Evolutionary conservation across 2,113 vertebrate genomes (phyloP).

Genomic region (Asarcornis scutulata): DNA sequence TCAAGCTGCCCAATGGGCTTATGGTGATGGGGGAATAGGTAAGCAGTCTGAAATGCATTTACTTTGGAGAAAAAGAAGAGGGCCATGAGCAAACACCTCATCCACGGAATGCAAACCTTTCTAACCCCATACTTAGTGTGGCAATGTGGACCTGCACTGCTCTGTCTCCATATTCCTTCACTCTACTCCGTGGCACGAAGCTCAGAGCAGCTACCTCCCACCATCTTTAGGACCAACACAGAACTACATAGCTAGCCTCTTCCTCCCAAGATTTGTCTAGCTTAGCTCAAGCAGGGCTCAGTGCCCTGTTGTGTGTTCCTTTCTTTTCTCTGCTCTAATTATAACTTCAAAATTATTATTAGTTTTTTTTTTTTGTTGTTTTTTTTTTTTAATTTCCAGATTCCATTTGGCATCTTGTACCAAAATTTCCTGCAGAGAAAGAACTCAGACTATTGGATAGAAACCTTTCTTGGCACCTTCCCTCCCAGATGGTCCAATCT

Average conservation of each 20-base stretch:
- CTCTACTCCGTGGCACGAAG: background rate
- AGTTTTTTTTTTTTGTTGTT: background rate
- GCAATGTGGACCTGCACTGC: background rate
- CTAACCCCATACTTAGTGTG: background rate
- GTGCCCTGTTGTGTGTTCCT: background rate
- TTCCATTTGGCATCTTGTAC: background rate
- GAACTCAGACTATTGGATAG: background rate
- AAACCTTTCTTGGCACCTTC: background rate
- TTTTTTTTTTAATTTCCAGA: background rate
- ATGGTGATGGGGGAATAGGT: background rate
- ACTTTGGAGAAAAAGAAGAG: background rate
- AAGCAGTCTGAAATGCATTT: background rate
- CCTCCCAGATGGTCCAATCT: constrained; percentile 28
- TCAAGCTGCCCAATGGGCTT: background rate
- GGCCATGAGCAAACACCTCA: background rate
- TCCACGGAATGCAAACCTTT: background rate
- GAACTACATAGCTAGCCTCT: background rate
- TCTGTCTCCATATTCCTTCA: background rate
- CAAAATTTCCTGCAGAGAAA: background rate
- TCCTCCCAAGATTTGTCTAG: background rate
- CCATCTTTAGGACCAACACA: background rate
- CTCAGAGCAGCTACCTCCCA: background rate
- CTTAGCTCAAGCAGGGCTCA: background rate
- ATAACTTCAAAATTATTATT: background rate
- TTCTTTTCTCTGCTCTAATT: background rate